Percentiles rank a stretch among this genome's conserved stretches.
Evolutionary conservation across 2,888 invertebrate genomes (phyloP).

Genomic region (Listrodromus nycthemerus): DNA sequence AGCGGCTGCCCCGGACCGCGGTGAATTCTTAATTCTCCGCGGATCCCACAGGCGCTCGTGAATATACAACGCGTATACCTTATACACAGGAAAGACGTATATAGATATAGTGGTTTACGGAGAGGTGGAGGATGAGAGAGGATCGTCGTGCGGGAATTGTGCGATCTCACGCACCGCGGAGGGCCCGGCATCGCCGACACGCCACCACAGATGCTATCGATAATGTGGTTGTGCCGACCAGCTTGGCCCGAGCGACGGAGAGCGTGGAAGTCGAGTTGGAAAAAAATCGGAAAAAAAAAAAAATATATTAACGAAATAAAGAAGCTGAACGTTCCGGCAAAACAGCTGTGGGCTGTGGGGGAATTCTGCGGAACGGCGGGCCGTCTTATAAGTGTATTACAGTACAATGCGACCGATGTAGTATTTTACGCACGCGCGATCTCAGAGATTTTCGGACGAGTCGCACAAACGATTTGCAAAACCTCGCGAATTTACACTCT

Average conservation of each 20-base stretch:
- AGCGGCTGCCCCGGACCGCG: conserved; percentile 54
- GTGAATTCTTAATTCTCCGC: conserved; percentile 65
- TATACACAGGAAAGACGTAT: conserved; percentile 17
- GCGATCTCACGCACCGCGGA: conserved; percentile 65
- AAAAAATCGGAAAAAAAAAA: conserved; percentile 7
- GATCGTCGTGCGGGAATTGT: conserved; percentile 59
- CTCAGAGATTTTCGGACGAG: no score
- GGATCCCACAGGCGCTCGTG: conserved; percentile 60
- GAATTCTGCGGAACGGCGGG: conserved; percentile 37
- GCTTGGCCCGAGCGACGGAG: conserved; percentile 35
- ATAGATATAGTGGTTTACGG: conserved; percentile 22
- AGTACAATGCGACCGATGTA: background rate
- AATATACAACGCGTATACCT: conserved; percentile 39
- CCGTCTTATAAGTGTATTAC: background rate
- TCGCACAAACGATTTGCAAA: no score
- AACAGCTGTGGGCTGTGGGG: conserved; percentile 54
- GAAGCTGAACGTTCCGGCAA: conserved; percentile 37
- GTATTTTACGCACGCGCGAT: background rate
- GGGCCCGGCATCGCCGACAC: conserved; percentile 64
- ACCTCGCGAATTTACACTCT: no score
- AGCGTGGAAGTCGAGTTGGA: conserved; percentile 46
- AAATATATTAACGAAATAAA: conserved; percentile 28
- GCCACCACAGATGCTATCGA: conserved; percentile 67
- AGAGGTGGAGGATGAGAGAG: background rate
- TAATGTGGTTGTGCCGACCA: conserved; percentile 62